These are phyloP conservation scores for Platysteira castanea DNA, from an alignment of 2,113 vertebrate genomes.

Conservation along the genomic window DNA sequence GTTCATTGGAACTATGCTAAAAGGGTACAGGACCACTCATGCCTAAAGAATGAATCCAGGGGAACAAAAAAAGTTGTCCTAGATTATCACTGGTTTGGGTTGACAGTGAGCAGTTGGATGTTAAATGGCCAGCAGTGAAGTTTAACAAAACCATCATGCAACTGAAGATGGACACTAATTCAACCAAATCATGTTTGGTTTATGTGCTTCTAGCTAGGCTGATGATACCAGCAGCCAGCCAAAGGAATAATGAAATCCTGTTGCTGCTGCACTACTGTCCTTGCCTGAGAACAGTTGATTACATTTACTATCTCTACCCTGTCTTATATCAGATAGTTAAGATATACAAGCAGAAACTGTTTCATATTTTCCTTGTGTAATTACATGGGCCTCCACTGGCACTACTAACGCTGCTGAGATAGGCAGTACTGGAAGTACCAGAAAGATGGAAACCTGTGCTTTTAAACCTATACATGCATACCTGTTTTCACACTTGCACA, in stretches of 20 bases:
- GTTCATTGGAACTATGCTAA: not conserved
- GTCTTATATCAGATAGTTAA: not conserved
- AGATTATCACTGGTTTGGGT: not conserved
- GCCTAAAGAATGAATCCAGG: not conserved
- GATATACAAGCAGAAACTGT: not conserved
- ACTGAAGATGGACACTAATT: not conserved
- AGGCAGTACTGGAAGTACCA: not conserved
- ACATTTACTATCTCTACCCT: not conserved
- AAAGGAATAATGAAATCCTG: not conserved
- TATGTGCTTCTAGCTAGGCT: not conserved
- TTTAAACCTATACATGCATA: not conserved
- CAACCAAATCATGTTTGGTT: not conserved
- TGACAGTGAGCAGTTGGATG: not conserved
- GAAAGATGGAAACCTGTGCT: not conserved
- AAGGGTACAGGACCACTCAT: not conserved
- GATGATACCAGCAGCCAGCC: not conserved
- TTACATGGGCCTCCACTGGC: not conserved
- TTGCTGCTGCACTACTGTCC: not conserved
- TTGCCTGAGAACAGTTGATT: not conserved
- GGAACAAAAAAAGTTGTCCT: not conserved
- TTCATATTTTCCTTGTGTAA: not conserved
- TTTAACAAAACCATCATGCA: not conserved
- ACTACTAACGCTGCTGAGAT: not conserved
- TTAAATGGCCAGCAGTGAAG: not conserved
- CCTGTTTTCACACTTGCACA: not conserved